Conservation (phyloP, 2,113 vertebrate genomes). For the Sphyrna mokarran region DNA sequence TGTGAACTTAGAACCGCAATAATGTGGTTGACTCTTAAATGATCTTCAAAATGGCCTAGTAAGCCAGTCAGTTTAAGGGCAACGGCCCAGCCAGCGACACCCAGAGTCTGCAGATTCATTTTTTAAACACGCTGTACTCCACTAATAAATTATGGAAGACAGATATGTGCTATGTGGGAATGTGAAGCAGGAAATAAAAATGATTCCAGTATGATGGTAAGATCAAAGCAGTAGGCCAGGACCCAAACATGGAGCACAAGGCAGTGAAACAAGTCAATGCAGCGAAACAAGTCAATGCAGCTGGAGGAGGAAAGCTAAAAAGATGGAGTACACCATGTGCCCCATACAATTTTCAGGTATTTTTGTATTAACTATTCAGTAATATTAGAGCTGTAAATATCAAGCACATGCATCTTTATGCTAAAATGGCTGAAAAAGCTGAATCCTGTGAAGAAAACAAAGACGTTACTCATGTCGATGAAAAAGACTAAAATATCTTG, state of each 20-base stretch:
- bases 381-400: neutral
- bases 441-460: neutral
- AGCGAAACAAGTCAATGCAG: neutral
- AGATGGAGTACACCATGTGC: no score
- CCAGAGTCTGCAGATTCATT: no score
- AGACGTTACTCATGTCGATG: neutral
- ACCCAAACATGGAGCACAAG: neutral
- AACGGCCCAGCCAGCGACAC: no score
- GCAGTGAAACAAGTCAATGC: neutral
- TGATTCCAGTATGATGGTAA: neutral
- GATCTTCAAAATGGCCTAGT: no score
- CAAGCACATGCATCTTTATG: neutral
- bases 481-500: no score
- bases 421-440: neutral
- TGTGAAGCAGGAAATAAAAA: neutral
- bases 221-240: neutral
- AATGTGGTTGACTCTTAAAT: no score
- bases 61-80: no score
- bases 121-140: no score
- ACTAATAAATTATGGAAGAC: neutral
- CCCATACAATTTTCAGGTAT: neutral
- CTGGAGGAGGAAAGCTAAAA: neutral
- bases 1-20: no score
- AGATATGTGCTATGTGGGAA: neutral
- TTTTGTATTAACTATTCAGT: neutral